Base-by-base conservation (phyloP, 1,140 invertebrate genomes). In the Thaumetopoea pityocampa region DNA sequence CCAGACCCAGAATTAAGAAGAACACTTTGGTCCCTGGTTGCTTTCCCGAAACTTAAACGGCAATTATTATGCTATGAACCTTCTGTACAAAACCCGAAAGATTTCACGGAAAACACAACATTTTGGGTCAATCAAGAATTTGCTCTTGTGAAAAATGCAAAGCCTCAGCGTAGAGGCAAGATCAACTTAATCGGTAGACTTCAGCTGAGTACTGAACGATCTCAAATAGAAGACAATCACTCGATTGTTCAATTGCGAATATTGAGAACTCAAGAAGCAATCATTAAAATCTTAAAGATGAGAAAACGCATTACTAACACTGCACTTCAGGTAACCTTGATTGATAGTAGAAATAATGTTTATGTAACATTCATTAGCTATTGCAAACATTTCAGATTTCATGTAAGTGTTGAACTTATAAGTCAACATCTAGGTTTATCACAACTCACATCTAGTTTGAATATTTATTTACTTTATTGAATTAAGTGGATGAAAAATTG, bases 81-180 rank as follows among this genome's bases (percentile, higher is more conserved):
- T 1, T 83, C 89, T 54, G 92, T 92, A 5, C 92, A 91, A 67
- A 93, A 92, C 50, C 92, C 95, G 1, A 98, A 98, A 87, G 97
- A 99, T 70, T 98, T 99, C 86, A 89, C 90, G 6, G 95, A 99
- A 71, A 92, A 95, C 56, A 97, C 96, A 3, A 87, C 91, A 50
- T 99, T 99, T 87, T 98, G 95, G 94, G 91, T 99, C 4, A 99
- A 99, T 88, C 96, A 98, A 78, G 94, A 98, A 62, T 99, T 99
- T 89, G 91, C 94, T 29, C 73, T 91, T 20, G 79, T 91, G 24
- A 98, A 98, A 90, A 98, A 98, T 89, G 94, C 93, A 8, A 98
- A 97, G 86, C 85, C 93, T 8, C 97, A 98, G 78, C 95, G 95
- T 64, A 85, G 97, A 57, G 97, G 97, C 11, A 98, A 98, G 87